Percentiles rank a stretch among this genome's conserved stretches.
Conservation (phyloP, 2,113 vertebrate species). For the Leucosticte australis region DNA sequence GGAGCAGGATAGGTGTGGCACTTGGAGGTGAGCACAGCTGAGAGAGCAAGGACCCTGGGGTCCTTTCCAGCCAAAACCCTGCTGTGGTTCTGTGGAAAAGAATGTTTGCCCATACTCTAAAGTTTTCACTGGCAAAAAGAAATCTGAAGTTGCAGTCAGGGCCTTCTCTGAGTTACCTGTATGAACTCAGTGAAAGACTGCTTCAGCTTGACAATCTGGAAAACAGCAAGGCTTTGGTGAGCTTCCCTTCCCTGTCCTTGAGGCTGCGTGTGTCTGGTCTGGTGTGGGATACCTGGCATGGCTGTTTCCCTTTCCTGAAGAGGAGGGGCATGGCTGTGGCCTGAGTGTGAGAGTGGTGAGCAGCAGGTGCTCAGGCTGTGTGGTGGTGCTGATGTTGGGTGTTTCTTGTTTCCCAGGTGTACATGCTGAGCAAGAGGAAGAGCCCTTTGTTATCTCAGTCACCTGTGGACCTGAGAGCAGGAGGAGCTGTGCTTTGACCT, state of each 20-base stretch:
- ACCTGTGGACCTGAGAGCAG: background rate
- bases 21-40: background rate
- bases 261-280: background rate
- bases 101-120: background rate
- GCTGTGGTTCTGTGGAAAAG: background rate
- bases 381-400: background rate
- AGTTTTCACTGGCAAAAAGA: background rate
- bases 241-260: background rate
- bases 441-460: background rate
- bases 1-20: background rate
- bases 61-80: background rate
- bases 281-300: background rate
- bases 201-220: background rate
- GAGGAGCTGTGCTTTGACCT: background rate
- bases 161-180: background rate
- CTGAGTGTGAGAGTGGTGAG: background rate
- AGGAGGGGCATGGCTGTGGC: background rate
- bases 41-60: background rate
- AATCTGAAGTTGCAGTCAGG: background rate
- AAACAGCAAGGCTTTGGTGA: background rate
- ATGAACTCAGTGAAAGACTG: background rate
- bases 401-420: background rate
- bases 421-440: background rate
- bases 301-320: background rate
- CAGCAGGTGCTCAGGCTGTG: rapidly evolving